Base-by-base conservation (phyloP, 2,797 vertebrate genomes). In the Lagorchestes hirsutus region DNA sequence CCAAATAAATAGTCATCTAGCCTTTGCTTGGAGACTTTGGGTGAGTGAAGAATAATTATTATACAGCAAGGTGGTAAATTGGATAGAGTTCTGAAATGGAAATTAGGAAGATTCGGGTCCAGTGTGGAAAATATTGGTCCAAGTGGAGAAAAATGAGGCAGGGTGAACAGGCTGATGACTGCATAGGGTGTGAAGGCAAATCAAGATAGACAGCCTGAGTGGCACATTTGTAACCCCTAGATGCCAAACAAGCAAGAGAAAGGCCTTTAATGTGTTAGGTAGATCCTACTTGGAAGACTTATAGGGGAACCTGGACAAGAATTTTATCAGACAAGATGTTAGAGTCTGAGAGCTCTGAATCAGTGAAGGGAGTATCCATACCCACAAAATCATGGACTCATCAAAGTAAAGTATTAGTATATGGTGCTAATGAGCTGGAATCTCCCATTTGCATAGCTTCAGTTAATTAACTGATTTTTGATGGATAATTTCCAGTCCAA, bases 391-490 rank as follows among this genome's bases (percentile, higher is more conserved):
- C 40, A 87, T 87, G 74, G 74, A 87, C 40, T 87, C 74, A 87
- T 87, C 74, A 87, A 87, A 87, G 74, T 87, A 87, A 87, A 87
- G 40, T 87, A 87, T 87, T 87, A 87, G 40, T 87, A 87, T 87
- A 87, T 87, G 40, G 74, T 87, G 40, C 40, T 87, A 87, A 87
- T 87, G 74, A 87, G 74, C 74, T 87, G 50, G 40, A 87, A 87
- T 87, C 74, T 67, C 90, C 31, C 67, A 91, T 34, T 90, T 93
- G 87, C 34, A 54, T 50, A 59, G 82, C 16, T 93, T 92, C 9
- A 95, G 40, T 87, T 87, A 92, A 14, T 91, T 91, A 95, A 74
- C 92, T 94, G 62, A 24, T 6, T 97, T 52, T 29, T 82, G 46
- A 54, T 40, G n/a, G 90, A 91, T 74, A 90, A 95, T 93, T 91